These are phyloP conservation scores for Erannis defoliaria DNA, from an alignment of 2,888 invertebrate genomes.

Conservation along the genomic window DNA sequence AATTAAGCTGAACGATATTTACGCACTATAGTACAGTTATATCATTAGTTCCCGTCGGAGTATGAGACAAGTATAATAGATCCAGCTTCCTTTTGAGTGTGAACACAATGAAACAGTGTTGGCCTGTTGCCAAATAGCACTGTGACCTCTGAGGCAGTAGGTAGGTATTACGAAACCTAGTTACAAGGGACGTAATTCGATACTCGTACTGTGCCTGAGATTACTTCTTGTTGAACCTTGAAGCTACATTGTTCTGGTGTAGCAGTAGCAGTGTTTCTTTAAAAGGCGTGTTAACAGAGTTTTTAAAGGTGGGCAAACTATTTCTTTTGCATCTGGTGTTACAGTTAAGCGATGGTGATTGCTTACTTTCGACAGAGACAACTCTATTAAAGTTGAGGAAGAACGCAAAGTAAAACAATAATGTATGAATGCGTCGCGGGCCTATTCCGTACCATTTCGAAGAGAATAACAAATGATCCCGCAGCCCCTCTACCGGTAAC, in stretches of 20 bases:
- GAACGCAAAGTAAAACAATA: neutral
- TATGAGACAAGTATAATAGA: constrained; percentile 19
- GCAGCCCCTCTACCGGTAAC: constrained; percentile 18
- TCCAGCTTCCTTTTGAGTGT: constrained; percentile 29
- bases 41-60: constrained; percentile 21
- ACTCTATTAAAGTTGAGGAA: too few relatives aligned
- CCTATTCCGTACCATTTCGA: constrained; percentile 4
- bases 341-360: too few relatives aligned
- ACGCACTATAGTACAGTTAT: constrained; percentile 5
- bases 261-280: too few relatives aligned
- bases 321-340: neutral
- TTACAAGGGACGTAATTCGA: constrained; percentile 18
- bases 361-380: too few relatives aligned
- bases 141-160: constrained; percentile 24
- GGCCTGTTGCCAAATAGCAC: constrained; percentile 51
- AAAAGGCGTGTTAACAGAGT: too few relatives aligned
- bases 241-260: constrained; percentile 2
- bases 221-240: constrained; percentile 11
- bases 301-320: neutral
- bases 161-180: constrained; percentile 14
- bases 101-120: constrained; percentile 43
- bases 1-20: neutral
- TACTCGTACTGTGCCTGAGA: constrained; percentile 9
- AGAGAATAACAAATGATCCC: constrained; percentile 39
- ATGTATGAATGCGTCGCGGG: constrained; percentile 4